Evolutionary conservation across 2,113 vertebrate genomes (phyloP).

Genomic region (Onychorhynchus coronatus): DNA sequence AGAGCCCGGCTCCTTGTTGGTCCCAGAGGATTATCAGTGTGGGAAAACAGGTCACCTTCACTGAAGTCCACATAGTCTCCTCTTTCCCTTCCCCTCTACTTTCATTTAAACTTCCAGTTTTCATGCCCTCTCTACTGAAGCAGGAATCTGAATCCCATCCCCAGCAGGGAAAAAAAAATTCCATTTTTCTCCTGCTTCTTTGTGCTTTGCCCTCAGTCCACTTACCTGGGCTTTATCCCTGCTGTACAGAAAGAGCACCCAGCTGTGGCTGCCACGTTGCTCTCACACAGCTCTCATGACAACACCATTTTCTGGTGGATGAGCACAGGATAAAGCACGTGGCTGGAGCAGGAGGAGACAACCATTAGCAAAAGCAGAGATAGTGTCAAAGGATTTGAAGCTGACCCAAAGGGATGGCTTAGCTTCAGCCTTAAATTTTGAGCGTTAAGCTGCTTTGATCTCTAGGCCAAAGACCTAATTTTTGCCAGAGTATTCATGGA

Average conservation of each 20-base stretch:
- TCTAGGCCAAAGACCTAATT: not conserved
- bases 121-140: not conserved
- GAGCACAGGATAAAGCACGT: not conserved
- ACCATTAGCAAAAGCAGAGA: not conserved
- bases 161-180: rapidly evolving
- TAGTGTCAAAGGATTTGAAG: not conserved
- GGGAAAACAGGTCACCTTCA: not conserved
- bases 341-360: not conserved
- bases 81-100: not conserved
- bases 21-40: not conserved
- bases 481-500: not conserved
- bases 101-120: not conserved
- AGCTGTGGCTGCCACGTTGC: not conserved
- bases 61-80: rapidly evolving
- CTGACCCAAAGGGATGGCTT: not conserved
- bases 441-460: rapidly evolving
- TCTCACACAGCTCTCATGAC: rapidly evolving
- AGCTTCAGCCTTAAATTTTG: not conserved
- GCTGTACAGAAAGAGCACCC: rapidly evolving
- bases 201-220: not conserved
- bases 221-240: not conserved
- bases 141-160: not conserved
- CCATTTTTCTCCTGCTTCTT: not conserved
- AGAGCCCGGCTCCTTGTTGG: not conserved
- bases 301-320: rapidly evolving